A percentile compares a stretch with the other conserved stretches of the same genome.
Evolutionary conservation across 2,797 vertebrate species (phyloP).

Genomic region (Bryconaethiops microstoma): DNA sequence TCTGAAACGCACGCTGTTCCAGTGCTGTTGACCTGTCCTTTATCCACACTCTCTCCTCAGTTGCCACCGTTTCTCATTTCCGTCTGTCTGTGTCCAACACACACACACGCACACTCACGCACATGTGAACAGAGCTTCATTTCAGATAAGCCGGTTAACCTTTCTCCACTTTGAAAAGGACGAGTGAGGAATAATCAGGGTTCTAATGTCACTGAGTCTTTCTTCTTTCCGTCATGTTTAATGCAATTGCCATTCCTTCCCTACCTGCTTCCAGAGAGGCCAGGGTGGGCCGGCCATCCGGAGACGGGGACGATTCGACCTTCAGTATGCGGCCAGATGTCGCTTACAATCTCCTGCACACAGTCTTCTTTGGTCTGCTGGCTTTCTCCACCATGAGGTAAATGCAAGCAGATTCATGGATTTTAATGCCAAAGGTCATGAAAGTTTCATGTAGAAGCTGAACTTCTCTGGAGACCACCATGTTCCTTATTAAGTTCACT

Average conservation of each 20-base stretch:
- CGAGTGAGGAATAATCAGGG: slow-evolving; percentile 20
- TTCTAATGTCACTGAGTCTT: slow-evolving; percentile 12
- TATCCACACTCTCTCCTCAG: neutral
- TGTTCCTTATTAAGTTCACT: neutral
- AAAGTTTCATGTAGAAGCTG: neutral
- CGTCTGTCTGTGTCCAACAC: neutral
- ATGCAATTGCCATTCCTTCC: slow-evolving; percentile 4
- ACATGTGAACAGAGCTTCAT: slow-evolving; percentile 8
- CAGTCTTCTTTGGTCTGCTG: slow-evolving; percentile 87
- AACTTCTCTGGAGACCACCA: neutral
- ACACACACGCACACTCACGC: neutral
- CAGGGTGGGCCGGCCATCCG: slow-evolving; percentile 16
- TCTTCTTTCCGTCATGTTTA: slow-evolving; percentile 21
- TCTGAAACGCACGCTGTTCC: neutral
- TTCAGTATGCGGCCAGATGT: slow-evolving; percentile 80
- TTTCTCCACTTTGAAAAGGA: slow-evolving; percentile 18
- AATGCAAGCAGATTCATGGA: slow-evolving; percentile 20
- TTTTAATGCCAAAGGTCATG: neutral
- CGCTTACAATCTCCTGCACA: slow-evolving; percentile 90
- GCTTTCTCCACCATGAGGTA: slow-evolving; percentile 97
- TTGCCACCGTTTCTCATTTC: slow-evolving; percentile 21
- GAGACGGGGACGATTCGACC: slow-evolving; percentile 60
- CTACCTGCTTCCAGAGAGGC: slow-evolving; percentile 32
- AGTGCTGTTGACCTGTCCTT: neutral
- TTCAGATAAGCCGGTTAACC: slow-evolving; percentile 22